Evolutionary conservation across 2,888 invertebrate genomes (phyloP).

Genomic region (Ophion slaviceki): DNA sequence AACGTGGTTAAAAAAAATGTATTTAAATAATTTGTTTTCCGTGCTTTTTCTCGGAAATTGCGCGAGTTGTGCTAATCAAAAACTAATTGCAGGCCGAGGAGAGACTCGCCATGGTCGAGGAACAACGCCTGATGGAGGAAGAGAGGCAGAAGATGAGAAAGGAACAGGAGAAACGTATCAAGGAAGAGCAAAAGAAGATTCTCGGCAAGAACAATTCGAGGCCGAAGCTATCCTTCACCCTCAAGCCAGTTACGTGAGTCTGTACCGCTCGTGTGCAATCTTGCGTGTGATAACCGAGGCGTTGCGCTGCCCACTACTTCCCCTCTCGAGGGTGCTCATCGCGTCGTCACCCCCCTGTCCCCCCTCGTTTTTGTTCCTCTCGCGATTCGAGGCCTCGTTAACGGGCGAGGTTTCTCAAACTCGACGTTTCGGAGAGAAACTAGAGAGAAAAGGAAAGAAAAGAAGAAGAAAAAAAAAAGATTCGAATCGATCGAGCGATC

Average conservation of each 20-base stretch:
- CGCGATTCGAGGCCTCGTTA: not conserved
- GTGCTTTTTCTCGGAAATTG: not conserved
- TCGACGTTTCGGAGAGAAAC: conserved; percentile 4
- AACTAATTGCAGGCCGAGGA: conserved; percentile 91
- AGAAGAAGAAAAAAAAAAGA: not conserved
- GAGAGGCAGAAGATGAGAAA: conserved; percentile 96
- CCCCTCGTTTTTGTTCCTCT: not conserved
- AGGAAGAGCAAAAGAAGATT: conserved; percentile 98
- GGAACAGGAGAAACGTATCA: conserved; percentile 95
- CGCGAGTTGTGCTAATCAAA: not conserved
- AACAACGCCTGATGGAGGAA: conserved; percentile 98
- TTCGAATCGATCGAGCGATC: conserved; percentile 10
- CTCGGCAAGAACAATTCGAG: conserved; percentile 98
- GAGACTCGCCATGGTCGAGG: conserved; percentile 97
- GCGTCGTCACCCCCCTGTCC: not conserved
- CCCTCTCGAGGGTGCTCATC: not conserved
- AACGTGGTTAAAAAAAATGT: too few species aligned
- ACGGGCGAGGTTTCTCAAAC: not conserved
- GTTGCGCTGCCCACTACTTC: conserved; percentile 64
- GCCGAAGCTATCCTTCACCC: conserved; percentile 96
- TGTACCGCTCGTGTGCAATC: conserved; percentile 67
- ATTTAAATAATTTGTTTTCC: not conserved
- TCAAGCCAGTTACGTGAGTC: conserved; percentile 91
- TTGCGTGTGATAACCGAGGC: conserved; percentile 79
- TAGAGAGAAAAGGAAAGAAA: not conserved